Percentiles rank a stretch among this genome's conserved stretches.
These are phyloP conservation scores for Mustela lutreola DNA, from an alignment of 2,113 vertebrate genomes.

Conservation along the genomic window DNA sequence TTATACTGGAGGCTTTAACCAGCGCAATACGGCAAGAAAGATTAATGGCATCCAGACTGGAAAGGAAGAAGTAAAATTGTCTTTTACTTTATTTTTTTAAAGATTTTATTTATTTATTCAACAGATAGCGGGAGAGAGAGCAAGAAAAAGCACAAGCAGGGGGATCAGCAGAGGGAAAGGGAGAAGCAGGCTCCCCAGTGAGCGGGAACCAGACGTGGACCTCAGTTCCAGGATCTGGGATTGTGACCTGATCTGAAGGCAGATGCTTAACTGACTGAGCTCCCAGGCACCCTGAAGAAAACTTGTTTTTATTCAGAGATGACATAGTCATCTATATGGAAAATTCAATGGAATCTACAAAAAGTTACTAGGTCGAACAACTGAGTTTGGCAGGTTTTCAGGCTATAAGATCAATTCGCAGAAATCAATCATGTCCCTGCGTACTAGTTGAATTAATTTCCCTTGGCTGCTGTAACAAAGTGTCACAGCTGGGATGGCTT, in stretches of 20 bases:
- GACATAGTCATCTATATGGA: not conserved
- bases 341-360: not conserved
- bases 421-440: not conserved
- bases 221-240: no score
- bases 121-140: no score
- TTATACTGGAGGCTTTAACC: not conserved
- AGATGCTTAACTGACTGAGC: no score
- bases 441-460: not conserved
- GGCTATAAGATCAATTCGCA: not conserved
- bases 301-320: not conserved
- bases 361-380: not conserved
- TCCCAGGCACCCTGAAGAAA: not conserved
- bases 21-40: not conserved
- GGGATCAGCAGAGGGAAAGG: no score
- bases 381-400: not conserved
- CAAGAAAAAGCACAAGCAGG: no score
- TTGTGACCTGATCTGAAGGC: no score
- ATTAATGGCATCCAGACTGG: not conserved
- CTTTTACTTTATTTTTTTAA: not conserved
- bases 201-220: no score
- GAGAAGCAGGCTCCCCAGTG: no score
- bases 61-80: not conserved
- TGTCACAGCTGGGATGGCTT: not conserved
- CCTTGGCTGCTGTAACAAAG: not conserved
- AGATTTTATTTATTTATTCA: no score